Evolutionary conservation across 1,140 invertebrate genomes (phyloP).

Genomic region (Drosophila watanabei): DNA sequence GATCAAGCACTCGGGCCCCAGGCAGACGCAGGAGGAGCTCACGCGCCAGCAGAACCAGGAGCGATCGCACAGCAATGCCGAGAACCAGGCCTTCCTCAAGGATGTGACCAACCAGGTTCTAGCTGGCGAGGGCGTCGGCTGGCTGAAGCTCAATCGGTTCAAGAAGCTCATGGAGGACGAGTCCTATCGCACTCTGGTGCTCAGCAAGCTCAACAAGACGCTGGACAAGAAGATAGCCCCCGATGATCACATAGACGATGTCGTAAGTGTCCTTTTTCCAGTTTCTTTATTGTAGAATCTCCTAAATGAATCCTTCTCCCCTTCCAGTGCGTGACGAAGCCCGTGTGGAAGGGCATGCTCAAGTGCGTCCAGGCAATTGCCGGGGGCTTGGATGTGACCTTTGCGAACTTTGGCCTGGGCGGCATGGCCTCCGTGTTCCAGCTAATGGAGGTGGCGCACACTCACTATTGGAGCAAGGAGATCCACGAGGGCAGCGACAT

Average conservation of each 20-base stretch:
- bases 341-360: slow-evolving; percentile 98
- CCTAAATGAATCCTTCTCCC: not conserved
- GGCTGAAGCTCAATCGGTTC: slow-evolving; percentile 97
- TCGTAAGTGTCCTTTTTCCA: slow-evolving; percentile 89
- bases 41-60: slow-evolving; percentile 89
- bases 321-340: slow-evolving; percentile 92
- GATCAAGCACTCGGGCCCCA: slow-evolving; percentile 92
- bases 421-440: slow-evolving; percentile 99
- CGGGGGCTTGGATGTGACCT: slow-evolving; percentile 96
- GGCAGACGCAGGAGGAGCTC: slow-evolving; percentile 88
- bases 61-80: slow-evolving; percentile 91
- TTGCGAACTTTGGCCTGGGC: slow-evolving; percentile 96
- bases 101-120: slow-evolving; percentile 96
- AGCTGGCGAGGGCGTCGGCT: slow-evolving; percentile 98
- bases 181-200: slow-evolving; percentile 97
- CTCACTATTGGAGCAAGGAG: slow-evolving; percentile 98
- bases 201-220: slow-evolving; percentile 97
- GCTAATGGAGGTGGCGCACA: slow-evolving; percentile 98
- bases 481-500: slow-evolving; percentile 88
- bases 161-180: slow-evolving; percentile 99
- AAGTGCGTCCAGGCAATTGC: slow-evolving; percentile 96
- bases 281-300: not conserved
- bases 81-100: slow-evolving; percentile 95
- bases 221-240: slow-evolving; percentile 97
- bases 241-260: slow-evolving; percentile 98